Evolutionary conservation across 2,113 vertebrate species (phyloP).

Genomic region (Eupsittula cactorum): DNA sequence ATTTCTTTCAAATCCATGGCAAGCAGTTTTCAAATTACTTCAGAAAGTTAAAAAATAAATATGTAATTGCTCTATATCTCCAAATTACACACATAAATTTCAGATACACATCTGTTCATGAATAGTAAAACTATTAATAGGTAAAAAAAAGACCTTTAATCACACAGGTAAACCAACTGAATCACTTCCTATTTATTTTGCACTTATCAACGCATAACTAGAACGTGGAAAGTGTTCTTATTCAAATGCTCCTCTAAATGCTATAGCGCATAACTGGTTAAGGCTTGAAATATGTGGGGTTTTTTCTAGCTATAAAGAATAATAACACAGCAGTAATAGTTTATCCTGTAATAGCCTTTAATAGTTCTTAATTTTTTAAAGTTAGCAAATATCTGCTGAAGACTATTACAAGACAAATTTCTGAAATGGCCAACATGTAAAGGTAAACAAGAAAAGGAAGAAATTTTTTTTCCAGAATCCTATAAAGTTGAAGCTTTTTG

Average conservation of each 20-base stretch:
- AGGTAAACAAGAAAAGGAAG: not conserved
- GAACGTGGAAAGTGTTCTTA: not conserved
- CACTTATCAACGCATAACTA: not conserved
- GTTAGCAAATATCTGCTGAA: not conserved
- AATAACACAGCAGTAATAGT: not conserved
- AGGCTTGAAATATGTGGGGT: rapidly evolving
- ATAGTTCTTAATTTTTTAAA: not conserved
- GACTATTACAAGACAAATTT: not conserved
- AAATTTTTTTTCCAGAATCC: not conserved
- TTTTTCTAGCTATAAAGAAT: not conserved
- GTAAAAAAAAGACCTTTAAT: not conserved
- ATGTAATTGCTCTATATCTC: not conserved
- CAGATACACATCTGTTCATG: not conserved
- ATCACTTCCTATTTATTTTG: not conserved
- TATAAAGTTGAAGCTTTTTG: not conserved
- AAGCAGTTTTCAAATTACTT: not conserved
- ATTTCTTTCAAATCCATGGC: not conserved
- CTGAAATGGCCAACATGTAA: rapidly evolving
- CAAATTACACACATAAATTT: not conserved
- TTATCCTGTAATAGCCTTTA: not conserved
- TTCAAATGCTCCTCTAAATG: not conserved
- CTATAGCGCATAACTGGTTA: not conserved
- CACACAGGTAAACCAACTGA: not conserved
- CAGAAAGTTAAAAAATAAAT: not conserved
- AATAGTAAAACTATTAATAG: not conserved